A percentile compares a stretch with the other conserved stretches of the same genome.
These are phyloP conservation scores for Chrysolina oricalcia DNA, from an alignment of 2,888 invertebrate genomes.

Conservation along the genomic window DNA sequence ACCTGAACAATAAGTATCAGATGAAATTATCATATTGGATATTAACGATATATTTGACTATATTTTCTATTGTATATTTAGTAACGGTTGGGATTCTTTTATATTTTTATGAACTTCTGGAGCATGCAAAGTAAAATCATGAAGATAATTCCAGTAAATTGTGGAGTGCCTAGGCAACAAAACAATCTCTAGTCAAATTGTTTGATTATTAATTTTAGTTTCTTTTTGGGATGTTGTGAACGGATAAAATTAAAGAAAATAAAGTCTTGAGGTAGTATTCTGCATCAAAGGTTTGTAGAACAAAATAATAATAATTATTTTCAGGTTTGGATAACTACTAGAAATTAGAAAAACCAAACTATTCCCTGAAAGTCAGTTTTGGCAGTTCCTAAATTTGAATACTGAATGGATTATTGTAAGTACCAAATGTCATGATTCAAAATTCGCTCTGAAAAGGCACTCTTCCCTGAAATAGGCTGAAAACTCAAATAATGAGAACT, in stretches of 20 bases:
- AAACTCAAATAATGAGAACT: neutral
- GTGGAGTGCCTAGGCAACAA: constrained; percentile 61
- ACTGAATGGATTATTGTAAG: constrained; percentile 45
- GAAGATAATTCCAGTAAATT: constrained; percentile 17
- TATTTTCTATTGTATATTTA: constrained; percentile 41
- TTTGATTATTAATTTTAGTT: constrained; percentile 61
- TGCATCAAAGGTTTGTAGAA: neutral
- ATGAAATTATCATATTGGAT: constrained; percentile 44
- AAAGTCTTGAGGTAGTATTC: constrained; percentile 5
- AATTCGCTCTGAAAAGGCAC: neutral
- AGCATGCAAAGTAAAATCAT: constrained; percentile 27
- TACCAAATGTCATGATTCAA: constrained; percentile 25
- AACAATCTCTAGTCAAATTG: constrained; percentile 63
- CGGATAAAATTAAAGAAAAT: constrained; percentile 16
- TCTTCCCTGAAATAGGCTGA: too few species aligned
- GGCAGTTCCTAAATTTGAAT: constrained; percentile 42
- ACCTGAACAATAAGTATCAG: constrained; percentile 9
- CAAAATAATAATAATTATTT: constrained; percentile 10
- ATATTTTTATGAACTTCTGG: constrained; percentile 40
- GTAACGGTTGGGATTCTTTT: constrained; percentile 38
- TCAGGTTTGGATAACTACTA: constrained; percentile 34
- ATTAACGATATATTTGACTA: constrained; percentile 42
- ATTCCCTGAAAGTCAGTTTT: constrained; percentile 39
- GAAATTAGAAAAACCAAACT: constrained; percentile 44
- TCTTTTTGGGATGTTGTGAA: constrained; percentile 57